Conservation (phyloP, 2,888 invertebrate species). For the Agrochola circellaris region DNA sequence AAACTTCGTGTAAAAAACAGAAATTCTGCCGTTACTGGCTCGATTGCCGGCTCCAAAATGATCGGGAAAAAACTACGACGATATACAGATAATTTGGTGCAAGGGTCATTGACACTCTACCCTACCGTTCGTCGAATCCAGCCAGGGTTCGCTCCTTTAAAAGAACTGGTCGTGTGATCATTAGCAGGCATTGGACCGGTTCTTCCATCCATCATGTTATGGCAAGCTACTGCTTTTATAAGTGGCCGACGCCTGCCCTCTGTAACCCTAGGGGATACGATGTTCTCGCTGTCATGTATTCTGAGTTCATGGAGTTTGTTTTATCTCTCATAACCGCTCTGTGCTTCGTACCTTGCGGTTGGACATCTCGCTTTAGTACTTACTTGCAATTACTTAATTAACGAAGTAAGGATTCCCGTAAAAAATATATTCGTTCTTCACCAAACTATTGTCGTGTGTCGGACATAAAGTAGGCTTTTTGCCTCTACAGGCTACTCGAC, state of each 20-base stretch:
- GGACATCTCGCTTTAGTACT: not conserved
- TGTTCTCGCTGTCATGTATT: constrained; percentile 35
- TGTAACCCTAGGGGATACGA: constrained; percentile 40
- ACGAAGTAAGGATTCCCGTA: not conserved
- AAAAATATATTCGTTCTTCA: not conserved
- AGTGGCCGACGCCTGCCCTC: constrained; percentile 38
- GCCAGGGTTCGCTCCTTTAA: constrained; percentile 53
- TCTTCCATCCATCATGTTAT: constrained; percentile 55
- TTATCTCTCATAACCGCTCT: not conserved
- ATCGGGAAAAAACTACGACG: constrained; percentile 20
- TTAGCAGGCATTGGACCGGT: constrained; percentile 55
- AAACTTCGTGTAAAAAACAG: constrained; percentile 11
- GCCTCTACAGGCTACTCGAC: not conserved
- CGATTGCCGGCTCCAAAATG: constrained; percentile 1
- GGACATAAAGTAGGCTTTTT: not conserved
- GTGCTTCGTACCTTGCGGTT: not conserved
- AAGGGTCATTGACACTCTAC: constrained; percentile 49
- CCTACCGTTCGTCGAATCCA: constrained; percentile 48
- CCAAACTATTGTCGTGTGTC: not conserved
- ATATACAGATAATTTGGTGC: constrained; percentile 43
- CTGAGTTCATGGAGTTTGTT: not conserved
- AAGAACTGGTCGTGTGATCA: constrained; percentile 57
- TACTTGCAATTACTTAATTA: not conserved
- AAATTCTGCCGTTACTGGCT: not conserved
- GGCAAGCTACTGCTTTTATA: constrained; percentile 57